A percentile compares a stretch with the other conserved stretches of the same genome.
These are phyloP conservation scores for Norana najaformis DNA, from an alignment of 2,888 invertebrate species.

Conservation along the genomic window DNA sequence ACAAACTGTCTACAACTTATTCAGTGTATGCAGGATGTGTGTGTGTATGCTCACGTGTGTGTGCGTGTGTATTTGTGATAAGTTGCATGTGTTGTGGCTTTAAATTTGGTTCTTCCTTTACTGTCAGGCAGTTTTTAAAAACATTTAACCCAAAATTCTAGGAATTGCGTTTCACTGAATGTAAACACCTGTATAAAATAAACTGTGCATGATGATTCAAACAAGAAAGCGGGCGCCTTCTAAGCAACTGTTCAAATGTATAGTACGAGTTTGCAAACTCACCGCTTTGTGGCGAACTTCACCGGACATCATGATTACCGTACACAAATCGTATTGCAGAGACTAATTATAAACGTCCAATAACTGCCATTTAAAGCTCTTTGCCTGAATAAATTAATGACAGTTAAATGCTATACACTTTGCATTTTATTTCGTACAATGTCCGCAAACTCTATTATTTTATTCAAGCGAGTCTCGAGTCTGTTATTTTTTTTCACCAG, in stretches of 20 bases:
- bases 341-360: not conserved
- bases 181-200: not conserved
- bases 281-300: conserved; percentile 22
- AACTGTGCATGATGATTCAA: not conserved
- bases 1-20: no score
- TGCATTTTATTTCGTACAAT: not conserved
- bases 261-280: not conserved
- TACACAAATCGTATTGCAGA: not conserved
- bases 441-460: not conserved
- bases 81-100: no score
- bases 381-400: not conserved
- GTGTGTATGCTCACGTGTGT: no score
- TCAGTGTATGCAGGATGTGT: no score
- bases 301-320: conserved; percentile 23
- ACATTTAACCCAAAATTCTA: no score
- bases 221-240: not conserved
- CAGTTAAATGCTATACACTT: not conserved
- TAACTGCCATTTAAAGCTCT: not conserved
- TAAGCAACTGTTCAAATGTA: not conserved
- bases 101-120: no score
- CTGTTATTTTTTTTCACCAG: not conserved
- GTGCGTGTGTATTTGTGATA: no score
- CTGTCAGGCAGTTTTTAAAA: no score
- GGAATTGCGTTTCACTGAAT: no score
- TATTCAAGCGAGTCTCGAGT: not conserved